A percentile compares a stretch with the other conserved stretches of the same genome.
Conservation (phyloP, 2,888 invertebrate species). For the Melanargia galathea region DNA sequence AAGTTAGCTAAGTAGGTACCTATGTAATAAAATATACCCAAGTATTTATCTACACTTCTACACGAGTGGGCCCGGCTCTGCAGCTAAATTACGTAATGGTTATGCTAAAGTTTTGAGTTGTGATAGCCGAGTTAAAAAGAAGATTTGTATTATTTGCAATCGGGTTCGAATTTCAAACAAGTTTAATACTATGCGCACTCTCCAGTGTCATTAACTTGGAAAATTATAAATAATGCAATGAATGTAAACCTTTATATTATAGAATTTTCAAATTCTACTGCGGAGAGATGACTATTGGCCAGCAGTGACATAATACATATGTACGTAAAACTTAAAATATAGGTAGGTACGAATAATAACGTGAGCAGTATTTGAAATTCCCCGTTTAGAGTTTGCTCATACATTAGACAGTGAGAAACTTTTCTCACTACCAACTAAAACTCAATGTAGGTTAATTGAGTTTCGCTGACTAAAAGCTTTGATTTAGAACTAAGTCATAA, state of each 20-base stretch:
- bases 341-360: neutral
- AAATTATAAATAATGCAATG: no score
- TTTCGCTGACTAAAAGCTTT: slow-evolving; percentile 41
- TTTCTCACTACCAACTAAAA: slow-evolving; percentile 35
- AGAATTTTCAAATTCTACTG: no score
- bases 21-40: neutral
- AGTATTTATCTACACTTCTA: neutral
- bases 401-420: slow-evolving; percentile 32
- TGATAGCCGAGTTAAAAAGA: neutral
- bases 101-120: slow-evolving; percentile 2
- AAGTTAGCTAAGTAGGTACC: neutral
- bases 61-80: neutral
- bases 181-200: neutral
- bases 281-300: neutral
- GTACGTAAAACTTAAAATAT: neutral
- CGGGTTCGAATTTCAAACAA: neutral
- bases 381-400: neutral
- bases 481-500: slow-evolving; percentile 27
- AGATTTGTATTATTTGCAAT: neutral
- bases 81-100: slow-evolving; percentile 4
- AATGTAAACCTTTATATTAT: no score
- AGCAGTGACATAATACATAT: neutral
- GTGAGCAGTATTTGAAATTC: neutral
- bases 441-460: slow-evolving; percentile 43
- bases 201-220: no score